Evolutionary conservation across 2,113 vertebrate species (phyloP), one percentile per base, ranked within the genome.

Genomic region (Ochotona curzoniae): DNA sequence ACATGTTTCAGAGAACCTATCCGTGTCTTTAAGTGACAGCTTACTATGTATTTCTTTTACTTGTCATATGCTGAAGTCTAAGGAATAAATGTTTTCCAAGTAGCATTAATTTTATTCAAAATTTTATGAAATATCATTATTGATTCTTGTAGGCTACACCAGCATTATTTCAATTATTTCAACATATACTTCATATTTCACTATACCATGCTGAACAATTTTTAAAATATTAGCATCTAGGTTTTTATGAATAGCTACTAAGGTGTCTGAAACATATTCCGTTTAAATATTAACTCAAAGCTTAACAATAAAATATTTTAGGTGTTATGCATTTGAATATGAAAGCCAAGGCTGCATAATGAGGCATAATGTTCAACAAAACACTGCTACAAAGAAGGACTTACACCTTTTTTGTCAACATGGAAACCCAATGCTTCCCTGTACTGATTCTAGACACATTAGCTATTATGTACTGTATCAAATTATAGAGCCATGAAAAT

Each of bases 91-190:
- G 12, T 74, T 84, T 93, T 91, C 5, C 54, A 71, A 2, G 18
- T 71, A 57, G 21, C 93, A 18, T 28, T 78, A 44, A 73, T 74
- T 87, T 92, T 92, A 61, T 32, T 81, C 91, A 61, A 91, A 67
- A 89, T 79, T 32, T 74, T 35, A 76, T 67, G 73, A 51, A 76
- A 51, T 20, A 49, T 49, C 17, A 30, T 15, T 81, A 67, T n/a
- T 60, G 30, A 1, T 66, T 54, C 3, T 38, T 90, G 6, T 35
- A 87, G 38, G 2, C 13, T 69, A 51, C 5, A 66, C 38, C 32
- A 60, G 28, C 47, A 0, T 7, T 75, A 86, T 89, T 76, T 67
- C 17, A 79, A 79, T 79, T 82, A 13, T 44, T 44, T 44, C 4
- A 44, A 44, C 38, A 44, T 44, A 44, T 44, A 44, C 38, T 44